Conservation (phyloP, 92 coral and sea anemone genomes). For the Paramuricea clavata region DNA sequence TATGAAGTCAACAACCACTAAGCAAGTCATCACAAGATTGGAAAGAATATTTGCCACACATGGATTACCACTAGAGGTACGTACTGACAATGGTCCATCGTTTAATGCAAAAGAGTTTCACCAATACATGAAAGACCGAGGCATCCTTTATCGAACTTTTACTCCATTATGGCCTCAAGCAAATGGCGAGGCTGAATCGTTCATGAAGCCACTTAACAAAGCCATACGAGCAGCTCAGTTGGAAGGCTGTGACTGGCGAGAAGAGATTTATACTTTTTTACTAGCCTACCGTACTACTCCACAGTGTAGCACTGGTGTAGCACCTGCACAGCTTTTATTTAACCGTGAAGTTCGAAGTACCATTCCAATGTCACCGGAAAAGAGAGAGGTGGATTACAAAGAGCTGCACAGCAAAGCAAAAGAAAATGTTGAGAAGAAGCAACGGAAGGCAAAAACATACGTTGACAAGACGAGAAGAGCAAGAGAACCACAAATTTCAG, state of each 20-base stretch:
- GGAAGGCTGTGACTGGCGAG: slow-evolving; percentile 35
- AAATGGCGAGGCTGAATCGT: slow-evolving; percentile 54
- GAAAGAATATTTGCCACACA: slow-evolving; percentile 51
- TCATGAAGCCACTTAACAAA: slow-evolving; percentile 54
- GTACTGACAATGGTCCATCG: slow-evolving; percentile 46
- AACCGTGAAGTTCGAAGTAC: slow-evolving; percentile 38
- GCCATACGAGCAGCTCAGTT: slow-evolving; percentile 42
- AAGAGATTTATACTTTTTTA: slow-evolving; percentile 24
- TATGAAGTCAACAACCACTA: slow-evolving; percentile 27
- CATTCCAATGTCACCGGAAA: not conserved
- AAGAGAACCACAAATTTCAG: slow-evolving; percentile 8
- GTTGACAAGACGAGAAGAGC: slow-evolving; percentile 29
- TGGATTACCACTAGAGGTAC: slow-evolving; percentile 42
- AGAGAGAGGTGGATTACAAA: slow-evolving; percentile 6
- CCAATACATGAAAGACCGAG: slow-evolving; percentile 7
- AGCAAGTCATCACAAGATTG: slow-evolving; percentile 2
- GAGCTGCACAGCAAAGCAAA: slow-evolving; percentile 14
- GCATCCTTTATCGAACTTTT: slow-evolving; percentile 10
- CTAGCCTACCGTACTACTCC: slow-evolving; percentile 45
- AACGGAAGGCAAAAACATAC: slow-evolving; percentile 28
- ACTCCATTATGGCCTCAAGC: slow-evolving; percentile 61
- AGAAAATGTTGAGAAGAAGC: slow-evolving; percentile 17
- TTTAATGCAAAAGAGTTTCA: slow-evolving; percentile 18
- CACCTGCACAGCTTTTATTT: slow-evolving; percentile 39
- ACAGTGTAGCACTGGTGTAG: slow-evolving; percentile 46